Percentiles rank a stretch among this genome's conserved stretches.
These are phyloP conservation scores for Cerceris ruficornis DNA, from an alignment of 2,888 invertebrate species.

Conservation along the genomic window DNA sequence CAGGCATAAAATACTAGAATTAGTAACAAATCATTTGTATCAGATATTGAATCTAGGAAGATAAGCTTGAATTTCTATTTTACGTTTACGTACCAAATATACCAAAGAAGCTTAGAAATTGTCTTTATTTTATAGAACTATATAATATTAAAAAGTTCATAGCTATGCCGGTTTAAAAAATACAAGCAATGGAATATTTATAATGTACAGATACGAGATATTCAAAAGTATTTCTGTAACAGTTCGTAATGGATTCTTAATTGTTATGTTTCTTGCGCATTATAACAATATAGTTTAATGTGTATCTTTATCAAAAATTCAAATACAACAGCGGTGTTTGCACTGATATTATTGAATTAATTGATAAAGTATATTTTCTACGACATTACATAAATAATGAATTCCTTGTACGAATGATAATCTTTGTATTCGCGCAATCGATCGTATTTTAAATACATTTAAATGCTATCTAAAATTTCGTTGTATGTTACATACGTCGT, in stretches of 20 bases:
- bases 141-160: constrained; percentile 24
- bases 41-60: constrained; percentile 1
- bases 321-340: constrained; percentile 32
- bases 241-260: constrained; percentile 29
- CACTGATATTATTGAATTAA: constrained; percentile 13
- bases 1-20: constrained; percentile 11
- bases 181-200: constrained; percentile 23
- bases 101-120: not conserved
- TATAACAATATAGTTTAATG: constrained; percentile 45
- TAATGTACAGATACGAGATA: constrained; percentile 21
- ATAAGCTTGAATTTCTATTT: not conserved
- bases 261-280: constrained; percentile 10
- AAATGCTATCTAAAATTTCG: constrained; percentile 55
- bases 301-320: constrained; percentile 50
- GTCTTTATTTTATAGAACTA: constrained; percentile 2
- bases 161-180: constrained; percentile 12
- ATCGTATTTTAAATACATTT: constrained; percentile 17
- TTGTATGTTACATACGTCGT: constrained; percentile 40
- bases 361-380: constrained; percentile 5
- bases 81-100: not conserved
- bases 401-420: constrained; percentile 6
- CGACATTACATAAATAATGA: constrained; percentile 17
- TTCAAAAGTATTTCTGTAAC: constrained; percentile 23
- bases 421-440: constrained; percentile 26
- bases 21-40: not conserved